Evolutionary conservation across 1,140 invertebrate species (phyloP), one percentile per base, ranked within the genome.

Genomic region (Drosophila leontia): DNA sequence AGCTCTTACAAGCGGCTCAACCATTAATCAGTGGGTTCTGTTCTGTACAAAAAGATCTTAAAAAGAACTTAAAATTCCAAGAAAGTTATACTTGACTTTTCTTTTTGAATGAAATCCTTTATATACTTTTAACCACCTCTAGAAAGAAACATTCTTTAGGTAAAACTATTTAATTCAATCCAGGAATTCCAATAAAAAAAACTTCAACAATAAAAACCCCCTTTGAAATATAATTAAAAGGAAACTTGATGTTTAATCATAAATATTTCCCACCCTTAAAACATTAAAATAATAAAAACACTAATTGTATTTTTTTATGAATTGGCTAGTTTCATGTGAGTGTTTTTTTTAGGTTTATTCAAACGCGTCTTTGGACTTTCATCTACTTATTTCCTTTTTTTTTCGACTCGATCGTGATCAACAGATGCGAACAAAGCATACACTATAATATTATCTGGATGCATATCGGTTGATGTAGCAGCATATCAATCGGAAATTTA

Each of bases 301-400:
- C 2, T 15, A 19, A 0, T 12, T 17, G 13, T 51, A 7, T 34
- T 34, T 50, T 75, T 57, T 75, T 58, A 77, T 69, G 48, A 77
- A 77, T 78, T 71, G 75, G 76, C 63, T 63, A 71, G 67, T 78
- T 47, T 47, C 50, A 41, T 70, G 44, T 62, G 57, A 61, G 53
- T 78, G 26, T 68, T 53, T 74, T 34, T 59, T 74, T 60, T 19
- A 41, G 57, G 47, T 75, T 77, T 77, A 69, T 69, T 77, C 63
- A 77, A 77, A 77, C 75, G 75, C 74, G 74, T 77, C 75, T 77
- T 77, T 69, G 74, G 74, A 77, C 75, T 59, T 77, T 69, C 42
- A 77, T 77, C 75, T 69, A 60, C 13, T 60, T 70, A 50, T 51
- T 32, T 77, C 19, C 47, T 9, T 53, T 13, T 67, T 51, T 50